Evolutionary conservation across 2,888 invertebrate genomes (phyloP).

Genomic region (Trichopoda pennipes): DNA sequence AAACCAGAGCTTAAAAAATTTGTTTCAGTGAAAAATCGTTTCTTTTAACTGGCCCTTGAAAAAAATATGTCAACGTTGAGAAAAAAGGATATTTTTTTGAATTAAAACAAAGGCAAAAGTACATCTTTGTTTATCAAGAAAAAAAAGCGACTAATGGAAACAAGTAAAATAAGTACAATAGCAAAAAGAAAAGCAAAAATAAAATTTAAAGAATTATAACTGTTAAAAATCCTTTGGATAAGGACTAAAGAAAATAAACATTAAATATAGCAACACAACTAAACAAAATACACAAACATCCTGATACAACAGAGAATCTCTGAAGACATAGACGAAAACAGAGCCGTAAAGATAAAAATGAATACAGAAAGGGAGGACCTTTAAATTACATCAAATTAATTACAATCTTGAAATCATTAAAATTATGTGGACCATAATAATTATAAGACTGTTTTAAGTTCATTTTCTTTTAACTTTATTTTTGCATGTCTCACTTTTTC

Average conservation of each 20-base stretch:
- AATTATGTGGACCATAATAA: slow-evolving; percentile 66
- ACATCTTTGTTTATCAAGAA: slow-evolving; percentile 29
- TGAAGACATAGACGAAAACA: slow-evolving; percentile 17
- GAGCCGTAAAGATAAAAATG: slow-evolving; percentile 33
- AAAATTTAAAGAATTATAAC: slow-evolving; percentile 62
- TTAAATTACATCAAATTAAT: slow-evolving; percentile 68
- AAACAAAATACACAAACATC: background rate
- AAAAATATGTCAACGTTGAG: background rate
- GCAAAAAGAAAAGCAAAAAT: slow-evolving; percentile 23
- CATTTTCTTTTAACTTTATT: background rate
- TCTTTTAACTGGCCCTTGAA: slow-evolving; percentile 41
- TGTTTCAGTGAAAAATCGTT: background rate
- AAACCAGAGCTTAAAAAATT: no score
- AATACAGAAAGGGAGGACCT: slow-evolving; percentile 60
- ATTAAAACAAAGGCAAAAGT: slow-evolving; percentile 38
- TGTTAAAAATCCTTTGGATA: slow-evolving; percentile 55
- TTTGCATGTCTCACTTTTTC: slow-evolving; percentile 28
- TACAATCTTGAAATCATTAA: slow-evolving; percentile 67
- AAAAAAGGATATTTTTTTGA: background rate
- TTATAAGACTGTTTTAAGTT: slow-evolving; percentile 59
- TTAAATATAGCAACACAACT: slow-evolving; percentile 29
- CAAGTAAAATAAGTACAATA: slow-evolving; percentile 40
- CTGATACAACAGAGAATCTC: slow-evolving; percentile 1
- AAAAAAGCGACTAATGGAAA: slow-evolving; percentile 21
- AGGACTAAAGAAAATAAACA: slow-evolving; percentile 42